A percentile compares a stretch with the other conserved stretches of the same genome.
Conservation (phyloP, 2,797 vertebrate genomes). For the Pangasius larnaudii region DNA sequence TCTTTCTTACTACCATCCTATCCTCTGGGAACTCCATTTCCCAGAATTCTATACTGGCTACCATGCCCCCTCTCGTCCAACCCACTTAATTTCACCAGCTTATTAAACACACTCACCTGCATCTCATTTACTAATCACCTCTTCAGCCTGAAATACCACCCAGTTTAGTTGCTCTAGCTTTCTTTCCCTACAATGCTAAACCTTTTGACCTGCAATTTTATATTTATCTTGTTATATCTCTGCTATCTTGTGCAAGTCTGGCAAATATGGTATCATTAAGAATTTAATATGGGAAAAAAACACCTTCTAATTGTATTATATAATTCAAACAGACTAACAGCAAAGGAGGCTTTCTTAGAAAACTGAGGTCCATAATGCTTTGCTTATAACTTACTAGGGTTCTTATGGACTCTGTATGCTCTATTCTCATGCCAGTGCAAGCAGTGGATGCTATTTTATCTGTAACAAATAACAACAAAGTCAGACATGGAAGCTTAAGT, state of each 20-base stretch:
- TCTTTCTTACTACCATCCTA: too few relatives aligned
- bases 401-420: background rate
- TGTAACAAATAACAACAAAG: background rate
- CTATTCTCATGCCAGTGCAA: background rate
- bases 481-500: background rate
- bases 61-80: background rate
- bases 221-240: background rate
- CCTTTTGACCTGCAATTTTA: background rate
- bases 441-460: background rate
- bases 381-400: background rate
- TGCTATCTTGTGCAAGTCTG: background rate
- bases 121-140: background rate
- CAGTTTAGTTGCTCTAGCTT: background rate
- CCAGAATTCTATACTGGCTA: background rate
- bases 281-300: background rate
- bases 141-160: background rate
- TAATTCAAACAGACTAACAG: background rate
- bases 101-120: background rate
- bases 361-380: background rate
- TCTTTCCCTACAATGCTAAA: too few relatives aligned
- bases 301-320: background rate
- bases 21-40: background rate
- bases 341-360: constrained; percentile 3
- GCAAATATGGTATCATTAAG: background rate
- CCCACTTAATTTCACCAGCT: background rate